Evolutionary conservation across 2,797 vertebrate species (phyloP), one percentile per base, ranked within the genome.

Genomic region (Aldrovandia affinis): DNA sequence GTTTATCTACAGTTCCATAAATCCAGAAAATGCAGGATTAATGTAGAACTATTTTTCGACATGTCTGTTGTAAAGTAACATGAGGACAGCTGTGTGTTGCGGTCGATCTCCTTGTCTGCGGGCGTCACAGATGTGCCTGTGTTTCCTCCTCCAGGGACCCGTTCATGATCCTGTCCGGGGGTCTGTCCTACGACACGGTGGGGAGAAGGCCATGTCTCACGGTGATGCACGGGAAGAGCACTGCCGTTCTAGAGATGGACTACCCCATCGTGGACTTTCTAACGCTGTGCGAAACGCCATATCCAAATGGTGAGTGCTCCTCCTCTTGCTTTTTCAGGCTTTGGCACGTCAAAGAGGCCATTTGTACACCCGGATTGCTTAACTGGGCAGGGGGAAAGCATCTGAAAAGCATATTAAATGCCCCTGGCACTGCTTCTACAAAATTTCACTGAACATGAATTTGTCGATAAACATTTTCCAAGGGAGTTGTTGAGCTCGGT

Each of bases 181-280:
- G 98, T 52, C 94, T 99, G 91, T 98, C 98, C 1, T 99, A 99
- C 68, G 98, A 99, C 83, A 99, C 98, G 22, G 96, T 98, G 86
- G 98, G 98, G 89, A 96, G 97, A 91, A 95, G 98, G 94, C 97
- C 98, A 78, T 99, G 98, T 92, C 95, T 99, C 93, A 99, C 98
- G 18, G 98, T 99, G 88, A 99, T 99, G 98, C 98, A 99, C n/a
- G 98, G 98, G 7, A 99, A 99, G 90, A 99, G 97, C 91, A 99
- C 98, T 22, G 93, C 98, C 54, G 98, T 99, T 83, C 94, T 99
- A 90, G 98, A 99, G 95, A 99, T 99, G 98, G 98, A 99, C 96
- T 98, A 97, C 90, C 97, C 97, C 42, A 99, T 99, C 81, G 98
- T 99, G 86, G 98, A 99, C 90, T 99, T 99, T 90, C 93, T 99